Evolutionary conservation across 1,140 invertebrate genomes (phyloP).

Genomic region (Nephila pilipes): DNA sequence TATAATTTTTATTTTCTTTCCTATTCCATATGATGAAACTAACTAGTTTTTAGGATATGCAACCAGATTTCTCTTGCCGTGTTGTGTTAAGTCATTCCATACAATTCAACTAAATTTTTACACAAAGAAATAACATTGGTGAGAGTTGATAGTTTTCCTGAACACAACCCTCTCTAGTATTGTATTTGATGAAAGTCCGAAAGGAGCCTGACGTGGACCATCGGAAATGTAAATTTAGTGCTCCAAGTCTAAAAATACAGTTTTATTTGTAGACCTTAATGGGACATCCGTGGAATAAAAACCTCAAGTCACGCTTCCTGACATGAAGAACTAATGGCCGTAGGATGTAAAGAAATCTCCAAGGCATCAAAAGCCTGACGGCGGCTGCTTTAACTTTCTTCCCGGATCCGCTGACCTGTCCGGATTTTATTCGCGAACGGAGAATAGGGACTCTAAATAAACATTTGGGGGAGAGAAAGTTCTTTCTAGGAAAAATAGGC

Average conservation of each 20-base stretch:
- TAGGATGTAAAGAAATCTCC: slow-evolving; percentile 19
- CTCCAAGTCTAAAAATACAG: background rate
- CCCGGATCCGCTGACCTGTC: slow-evolving; percentile 16
- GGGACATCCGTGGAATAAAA: background rate
- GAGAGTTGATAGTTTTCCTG: too few relatives aligned
- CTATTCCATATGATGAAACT: too few relatives aligned
- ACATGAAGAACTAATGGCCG: slow-evolving; percentile 4
- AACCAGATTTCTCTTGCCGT: too few relatives aligned
- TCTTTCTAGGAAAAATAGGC: background rate
- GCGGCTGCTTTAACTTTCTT: background rate
- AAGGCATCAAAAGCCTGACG: slow-evolving; percentile 22
- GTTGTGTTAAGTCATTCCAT: too few relatives aligned
- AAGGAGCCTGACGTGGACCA: background rate
- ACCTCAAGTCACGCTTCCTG: background rate
- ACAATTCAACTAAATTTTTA: too few relatives aligned
- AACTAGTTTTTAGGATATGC: too few relatives aligned
- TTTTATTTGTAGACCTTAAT: background rate
- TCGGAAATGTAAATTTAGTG: background rate
- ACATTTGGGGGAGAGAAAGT: background rate
- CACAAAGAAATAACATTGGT: too few relatives aligned
- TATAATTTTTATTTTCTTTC: too few relatives aligned
- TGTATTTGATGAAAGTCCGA: background rate
- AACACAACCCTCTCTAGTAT: too few relatives aligned
- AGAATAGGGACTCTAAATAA: slow-evolving; percentile 29
- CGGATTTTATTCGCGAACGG: slow-evolving; percentile 9